These are phyloP conservation scores for Pinctada fucata DNA, from an alignment of 2,888 invertebrate genomes.

Conservation along the genomic window DNA sequence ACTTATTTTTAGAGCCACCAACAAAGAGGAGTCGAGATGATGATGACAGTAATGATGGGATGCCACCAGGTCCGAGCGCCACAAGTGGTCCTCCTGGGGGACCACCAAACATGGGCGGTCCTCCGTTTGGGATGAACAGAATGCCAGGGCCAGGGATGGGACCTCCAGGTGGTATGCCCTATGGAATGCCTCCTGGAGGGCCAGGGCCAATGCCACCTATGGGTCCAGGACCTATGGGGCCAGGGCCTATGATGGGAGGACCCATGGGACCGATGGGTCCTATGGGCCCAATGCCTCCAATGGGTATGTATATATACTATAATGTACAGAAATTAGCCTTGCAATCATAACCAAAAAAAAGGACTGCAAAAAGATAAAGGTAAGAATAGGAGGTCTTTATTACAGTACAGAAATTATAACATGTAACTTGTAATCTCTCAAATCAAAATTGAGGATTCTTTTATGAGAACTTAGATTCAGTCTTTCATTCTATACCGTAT, in stretches of 20 bases:
- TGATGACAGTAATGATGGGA: conserved; percentile 43
- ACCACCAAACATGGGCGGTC: conserved; percentile 8
- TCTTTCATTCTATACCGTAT: too few species aligned
- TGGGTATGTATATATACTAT: conserved; percentile 44
- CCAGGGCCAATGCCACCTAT: conserved; percentile 53
- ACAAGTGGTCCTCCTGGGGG: conserved; percentile 15
- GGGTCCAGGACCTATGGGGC: conserved; percentile 66
- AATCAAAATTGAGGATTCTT: too few species aligned
- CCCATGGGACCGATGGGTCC: conserved; percentile 61
- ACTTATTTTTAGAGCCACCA: conserved; percentile 29
- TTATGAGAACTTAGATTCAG: too few species aligned
- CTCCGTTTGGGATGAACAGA: conserved; percentile 27
- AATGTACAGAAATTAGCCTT: background rate
- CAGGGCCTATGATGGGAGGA: conserved; percentile 69
- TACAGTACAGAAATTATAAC: background rate
- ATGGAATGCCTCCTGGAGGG: conserved; percentile 37
- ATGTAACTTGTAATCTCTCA: too few species aligned
- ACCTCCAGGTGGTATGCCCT: conserved; percentile 31
- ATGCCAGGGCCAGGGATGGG: conserved; percentile 22
- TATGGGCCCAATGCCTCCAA: conserved; percentile 48
- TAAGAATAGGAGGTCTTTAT: background rate
- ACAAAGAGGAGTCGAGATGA: conserved; percentile 34
- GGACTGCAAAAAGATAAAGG: background rate
- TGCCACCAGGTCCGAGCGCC: conserved; percentile 13
- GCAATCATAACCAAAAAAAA: background rate